Percentiles rank a stretch among this genome's conserved stretches.
Evolutionary conservation across 2,113 vertebrate genomes (phyloP).

Genomic region (Thalassoma bifasciatum): DNA sequence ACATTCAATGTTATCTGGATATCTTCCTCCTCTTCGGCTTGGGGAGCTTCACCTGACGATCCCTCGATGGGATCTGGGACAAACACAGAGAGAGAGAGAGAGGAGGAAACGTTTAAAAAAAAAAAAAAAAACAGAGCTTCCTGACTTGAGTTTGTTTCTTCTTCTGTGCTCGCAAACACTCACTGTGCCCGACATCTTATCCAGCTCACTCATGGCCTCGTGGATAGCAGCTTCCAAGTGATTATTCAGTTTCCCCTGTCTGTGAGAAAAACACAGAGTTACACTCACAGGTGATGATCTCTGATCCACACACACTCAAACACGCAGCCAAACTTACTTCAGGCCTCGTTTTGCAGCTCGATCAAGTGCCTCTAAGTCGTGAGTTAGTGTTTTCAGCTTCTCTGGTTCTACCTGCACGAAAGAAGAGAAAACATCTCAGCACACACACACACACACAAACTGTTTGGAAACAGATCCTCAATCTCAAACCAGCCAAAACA

Average conservation of each 20-base stretch:
- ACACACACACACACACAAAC: slow-evolving; percentile 3
- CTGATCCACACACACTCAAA: too few relatives aligned
- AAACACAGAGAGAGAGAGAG: not conserved
- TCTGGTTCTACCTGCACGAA: slow-evolving; percentile 93
- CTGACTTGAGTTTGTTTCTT: too few relatives aligned
- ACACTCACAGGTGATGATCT: too few relatives aligned
- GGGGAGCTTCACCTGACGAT: slow-evolving; percentile 95
- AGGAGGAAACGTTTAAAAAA: too few relatives aligned
- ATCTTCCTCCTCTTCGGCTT: slow-evolving; percentile 99
- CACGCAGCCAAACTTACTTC: slow-evolving; percentile 86
- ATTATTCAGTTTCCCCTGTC: slow-evolving; percentile 97
- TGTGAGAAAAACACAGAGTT: slow-evolving; percentile 59
- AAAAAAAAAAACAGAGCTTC: too few relatives aligned
- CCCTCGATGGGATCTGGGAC: slow-evolving; percentile 92
- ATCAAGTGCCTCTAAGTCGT: slow-evolving; percentile 95
- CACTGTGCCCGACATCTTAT: slow-evolving; percentile 98
- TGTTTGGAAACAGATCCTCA: not conserved
- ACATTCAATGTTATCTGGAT: slow-evolving; percentile 99
- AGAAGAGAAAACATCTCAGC: slow-evolving; percentile 56
- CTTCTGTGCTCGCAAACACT: slow-evolving; percentile 73
- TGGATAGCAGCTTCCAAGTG: slow-evolving; percentile 99
- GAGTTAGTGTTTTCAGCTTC: slow-evolving; percentile 96
- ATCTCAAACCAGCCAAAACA: not conserved
- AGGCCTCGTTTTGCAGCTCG: slow-evolving; percentile 92
- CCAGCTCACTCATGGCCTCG: slow-evolving; percentile 97